Conservation (phyloP, 2,888 invertebrate species). For the Caenorhabditis auriculariae region DNA sequence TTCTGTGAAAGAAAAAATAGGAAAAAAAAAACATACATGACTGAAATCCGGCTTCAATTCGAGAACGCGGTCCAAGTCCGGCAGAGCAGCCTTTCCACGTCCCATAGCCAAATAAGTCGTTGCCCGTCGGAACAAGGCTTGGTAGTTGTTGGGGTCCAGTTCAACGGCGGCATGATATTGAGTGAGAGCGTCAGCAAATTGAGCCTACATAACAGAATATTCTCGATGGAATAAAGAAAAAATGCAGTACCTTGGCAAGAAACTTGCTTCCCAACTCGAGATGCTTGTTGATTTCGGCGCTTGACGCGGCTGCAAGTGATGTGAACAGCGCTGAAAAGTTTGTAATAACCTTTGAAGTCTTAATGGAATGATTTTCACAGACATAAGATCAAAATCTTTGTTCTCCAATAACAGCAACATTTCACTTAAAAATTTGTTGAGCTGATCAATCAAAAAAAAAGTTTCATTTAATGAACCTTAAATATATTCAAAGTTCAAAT, state of each 20-base stretch:
- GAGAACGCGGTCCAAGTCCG: conserved; percentile 88
- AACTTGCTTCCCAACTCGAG: conserved; percentile 89
- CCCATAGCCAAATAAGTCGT: conserved; percentile 49
- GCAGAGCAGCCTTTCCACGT: conserved; percentile 75
- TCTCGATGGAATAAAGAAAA: no score
- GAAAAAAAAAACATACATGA: conserved; percentile 75
- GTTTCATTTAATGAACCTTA: no score
- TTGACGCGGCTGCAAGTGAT: conserved; percentile 29
- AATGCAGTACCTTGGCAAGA: conserved; percentile 72
- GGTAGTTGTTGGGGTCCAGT: conserved; percentile 90
- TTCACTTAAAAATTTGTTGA: no score
- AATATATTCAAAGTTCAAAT: no score
- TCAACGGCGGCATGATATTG: conserved; percentile 98
- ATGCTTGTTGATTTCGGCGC: conserved; percentile 82
- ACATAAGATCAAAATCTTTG: no score
- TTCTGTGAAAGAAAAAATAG: no score
- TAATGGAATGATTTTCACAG: no score
- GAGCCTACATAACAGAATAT: conserved; percentile 70
- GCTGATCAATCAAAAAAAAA: no score
- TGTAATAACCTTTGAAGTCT: no score
- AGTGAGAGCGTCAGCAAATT: conserved; percentile 89
- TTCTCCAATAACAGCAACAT: no score
- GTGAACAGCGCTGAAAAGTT: conserved; percentile 19
- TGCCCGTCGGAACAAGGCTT: conserved; percentile 81
- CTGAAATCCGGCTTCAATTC: conserved; percentile 92